phyloP scores from a whole-genome alignment of 2,797 vertebrate species.

The Chanos chanos region DNA sequence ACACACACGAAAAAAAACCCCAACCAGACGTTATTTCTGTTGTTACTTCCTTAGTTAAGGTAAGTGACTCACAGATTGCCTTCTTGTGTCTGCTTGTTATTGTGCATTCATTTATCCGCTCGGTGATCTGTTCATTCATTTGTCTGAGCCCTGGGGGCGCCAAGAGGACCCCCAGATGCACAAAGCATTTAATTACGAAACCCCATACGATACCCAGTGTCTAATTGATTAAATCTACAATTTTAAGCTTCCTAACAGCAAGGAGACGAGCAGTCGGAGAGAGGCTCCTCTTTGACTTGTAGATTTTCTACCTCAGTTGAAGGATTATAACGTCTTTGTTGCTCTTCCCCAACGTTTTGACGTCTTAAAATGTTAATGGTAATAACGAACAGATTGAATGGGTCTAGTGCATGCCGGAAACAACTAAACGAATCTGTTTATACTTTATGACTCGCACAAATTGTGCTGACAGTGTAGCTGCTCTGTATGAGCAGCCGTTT shows the following conservation, averaged over 20 bases:
- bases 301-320: no score
- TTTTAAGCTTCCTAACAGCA: neutral
- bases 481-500: conserved; percentile 8
- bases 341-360: no score
- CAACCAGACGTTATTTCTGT: neutral
- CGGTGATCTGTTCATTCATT: conserved; percentile 36
- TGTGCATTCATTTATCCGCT: conserved; percentile 34
- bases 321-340: no score
- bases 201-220: neutral
- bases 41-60: conserved; percentile 8
- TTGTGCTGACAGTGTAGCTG: neutral
- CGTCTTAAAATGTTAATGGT: no score
- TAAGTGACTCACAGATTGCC: conserved; percentile 36
- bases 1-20: no score
- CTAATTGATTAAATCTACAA: conserved; percentile 10
- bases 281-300: no score
- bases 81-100: conserved; percentile 13
- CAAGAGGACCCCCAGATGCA: conserved; percentile 22
- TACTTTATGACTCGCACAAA: neutral
- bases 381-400: neutral
- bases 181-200: conserved; percentile 35
- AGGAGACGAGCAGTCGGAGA: neutral
- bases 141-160: conserved; percentile 15
- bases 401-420: neutral
- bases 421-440: neutral